phyloP scores from a whole-genome alignment of 64 coral and sea anemone genomes.

The Hydrozoanthus tunicans region DNA sequence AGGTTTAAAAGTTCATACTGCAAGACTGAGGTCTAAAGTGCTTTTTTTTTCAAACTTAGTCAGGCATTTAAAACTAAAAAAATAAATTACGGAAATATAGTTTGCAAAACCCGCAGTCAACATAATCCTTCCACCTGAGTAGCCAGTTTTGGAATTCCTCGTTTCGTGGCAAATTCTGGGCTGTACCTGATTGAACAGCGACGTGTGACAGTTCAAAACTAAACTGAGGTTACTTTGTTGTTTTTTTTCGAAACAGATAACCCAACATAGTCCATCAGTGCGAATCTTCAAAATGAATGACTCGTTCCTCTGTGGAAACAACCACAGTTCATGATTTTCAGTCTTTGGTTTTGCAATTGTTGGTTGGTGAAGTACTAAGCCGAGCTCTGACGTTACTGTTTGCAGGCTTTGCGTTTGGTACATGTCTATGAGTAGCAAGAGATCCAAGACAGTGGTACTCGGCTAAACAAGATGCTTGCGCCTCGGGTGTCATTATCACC shows the following conservation, averaged over 20 bases:
- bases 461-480: too few relatives aligned
- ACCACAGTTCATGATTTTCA: not conserved
- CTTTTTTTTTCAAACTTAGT: too few relatives aligned
- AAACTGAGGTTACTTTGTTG: not conserved
- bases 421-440: not conserved
- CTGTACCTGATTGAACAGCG: not conserved
- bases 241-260: constrained; percentile 9
- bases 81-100: too few relatives aligned
- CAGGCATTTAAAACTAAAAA: too few relatives aligned
- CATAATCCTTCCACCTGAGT: too few relatives aligned
- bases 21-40: too few relatives aligned
- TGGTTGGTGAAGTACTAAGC: constrained; percentile 29
- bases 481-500: too few relatives aligned
- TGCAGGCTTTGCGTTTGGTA: not conserved
- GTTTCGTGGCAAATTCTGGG: not conserved
- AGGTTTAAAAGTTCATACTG: too few relatives aligned
- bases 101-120: too few relatives aligned
- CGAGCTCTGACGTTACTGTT: not conserved
- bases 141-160: not conserved
- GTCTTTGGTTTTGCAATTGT: constrained; percentile 3
- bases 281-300: constrained; percentile 2
- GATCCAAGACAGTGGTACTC: too few relatives aligned
- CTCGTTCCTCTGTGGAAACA: not conserved
- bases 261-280: constrained; percentile 7
- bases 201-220: not conserved